These are phyloP conservation scores for Pyxicephalus adspersus DNA, from an alignment of 2,113 vertebrate genomes.

Conservation along the genomic window DNA sequence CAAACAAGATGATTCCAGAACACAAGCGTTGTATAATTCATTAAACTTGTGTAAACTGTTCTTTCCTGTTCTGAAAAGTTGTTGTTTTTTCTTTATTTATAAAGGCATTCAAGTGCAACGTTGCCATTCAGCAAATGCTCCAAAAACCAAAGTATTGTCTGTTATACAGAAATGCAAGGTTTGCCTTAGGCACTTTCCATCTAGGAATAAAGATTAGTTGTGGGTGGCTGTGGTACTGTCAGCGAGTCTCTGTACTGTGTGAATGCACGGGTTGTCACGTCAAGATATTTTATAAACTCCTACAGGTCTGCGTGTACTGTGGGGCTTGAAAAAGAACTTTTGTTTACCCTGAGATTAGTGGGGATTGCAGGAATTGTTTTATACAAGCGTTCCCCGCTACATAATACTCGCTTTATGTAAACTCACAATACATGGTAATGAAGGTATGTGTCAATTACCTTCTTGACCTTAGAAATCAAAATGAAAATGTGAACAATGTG, in stretches of 20 bases:
- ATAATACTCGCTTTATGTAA: neutral
- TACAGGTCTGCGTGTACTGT: constrained; percentile 7
- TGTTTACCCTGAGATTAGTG: neutral
- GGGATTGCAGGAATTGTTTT: constrained; percentile 7
- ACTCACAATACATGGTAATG: neutral
- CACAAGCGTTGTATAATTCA: too few species aligned
- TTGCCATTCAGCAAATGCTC: neutral
- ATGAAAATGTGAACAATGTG: neutral
- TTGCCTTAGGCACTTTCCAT: constrained; percentile 8
- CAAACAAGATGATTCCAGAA: too few species aligned
- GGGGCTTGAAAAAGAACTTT: constrained; percentile 17
- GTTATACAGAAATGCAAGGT: neutral
- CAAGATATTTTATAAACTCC: constrained; percentile 24
- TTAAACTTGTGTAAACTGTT: too few species aligned
- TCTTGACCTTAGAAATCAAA: neutral
- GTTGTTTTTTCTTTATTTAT: too few species aligned
- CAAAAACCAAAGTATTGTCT: constrained; percentile 13
- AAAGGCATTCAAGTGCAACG: neutral
- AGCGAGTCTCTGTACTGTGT: neutral
- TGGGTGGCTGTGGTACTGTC: constrained; percentile 25
- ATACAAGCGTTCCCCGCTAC: neutral
- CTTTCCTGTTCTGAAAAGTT: too few species aligned
- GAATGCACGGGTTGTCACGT: constrained; percentile 3
- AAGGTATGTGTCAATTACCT: neutral
- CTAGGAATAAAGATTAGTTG: constrained; percentile 9